A percentile compares a stretch with the other conserved stretches of the same genome.
These are phyloP conservation scores for Hypomecis punctinalis DNA, from an alignment of 2,888 invertebrate genomes.

Conservation along the genomic window DNA sequence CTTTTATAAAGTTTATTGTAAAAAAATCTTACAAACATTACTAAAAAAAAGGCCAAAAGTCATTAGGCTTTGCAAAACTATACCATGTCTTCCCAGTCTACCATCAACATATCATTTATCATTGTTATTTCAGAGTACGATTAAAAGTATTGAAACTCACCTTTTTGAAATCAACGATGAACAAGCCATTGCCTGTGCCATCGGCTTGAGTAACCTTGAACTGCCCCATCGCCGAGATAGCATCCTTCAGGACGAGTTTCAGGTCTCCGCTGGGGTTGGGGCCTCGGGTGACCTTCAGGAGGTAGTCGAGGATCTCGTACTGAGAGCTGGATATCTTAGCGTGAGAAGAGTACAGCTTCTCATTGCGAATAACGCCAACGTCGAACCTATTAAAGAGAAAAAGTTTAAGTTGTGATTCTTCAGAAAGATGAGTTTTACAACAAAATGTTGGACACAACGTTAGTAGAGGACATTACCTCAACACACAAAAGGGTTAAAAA, in stretches of 20 bases:
- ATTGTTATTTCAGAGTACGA: too few species aligned
- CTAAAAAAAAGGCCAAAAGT: too few species aligned
- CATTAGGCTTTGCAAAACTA: too few species aligned
- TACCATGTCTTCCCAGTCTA: too few species aligned
- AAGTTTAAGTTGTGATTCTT: neutral
- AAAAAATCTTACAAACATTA: too few species aligned
- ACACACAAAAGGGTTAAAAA: too few species aligned
- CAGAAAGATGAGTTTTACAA: too few species aligned
- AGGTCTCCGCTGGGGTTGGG: slow-evolving; percentile 77
- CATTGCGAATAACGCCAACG: slow-evolving; percentile 73
- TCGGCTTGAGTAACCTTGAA: slow-evolving; percentile 85
- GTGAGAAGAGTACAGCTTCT: slow-evolving; percentile 78
- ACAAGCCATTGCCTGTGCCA: slow-evolving; percentile 86
- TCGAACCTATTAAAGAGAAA: slow-evolving; percentile 66
- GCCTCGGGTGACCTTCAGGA: slow-evolving; percentile 77
- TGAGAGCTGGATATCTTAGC: slow-evolving; percentile 74
- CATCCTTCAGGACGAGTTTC: slow-evolving; percentile 85
- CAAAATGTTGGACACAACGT: too few species aligned
- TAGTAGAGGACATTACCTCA: too few species aligned
- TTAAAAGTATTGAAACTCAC: too few species aligned
- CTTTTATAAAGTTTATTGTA: too few species aligned
- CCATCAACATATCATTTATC: too few species aligned
- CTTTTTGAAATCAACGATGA: slow-evolving; percentile 85
- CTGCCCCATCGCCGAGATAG: slow-evolving; percentile 86
- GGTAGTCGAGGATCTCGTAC: slow-evolving; percentile 83